These are phyloP conservation scores for Tauraco hartlaubi DNA, from an alignment of 2,797 vertebrate genomes.

Conservation along the genomic window DNA sequence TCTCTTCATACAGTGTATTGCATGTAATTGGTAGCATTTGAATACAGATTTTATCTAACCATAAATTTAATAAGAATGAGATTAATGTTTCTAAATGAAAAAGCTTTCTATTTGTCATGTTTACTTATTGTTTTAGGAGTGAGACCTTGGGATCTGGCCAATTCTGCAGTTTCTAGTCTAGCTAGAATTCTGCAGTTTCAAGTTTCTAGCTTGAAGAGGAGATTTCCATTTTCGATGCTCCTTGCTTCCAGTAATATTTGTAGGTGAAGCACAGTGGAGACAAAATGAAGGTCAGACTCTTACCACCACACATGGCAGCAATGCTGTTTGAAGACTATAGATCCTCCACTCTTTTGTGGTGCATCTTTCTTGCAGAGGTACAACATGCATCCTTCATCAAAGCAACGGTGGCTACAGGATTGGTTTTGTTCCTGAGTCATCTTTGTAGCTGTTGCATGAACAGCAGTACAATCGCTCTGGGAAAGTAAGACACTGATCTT, in stretches of 20 bases:
- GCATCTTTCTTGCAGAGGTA: not conserved
- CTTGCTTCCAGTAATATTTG: not conserved
- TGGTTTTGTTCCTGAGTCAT: not conserved
- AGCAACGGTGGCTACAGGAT: fast-evolving
- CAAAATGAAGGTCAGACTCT: not conserved
- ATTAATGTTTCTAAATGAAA: constrained; percentile 46
- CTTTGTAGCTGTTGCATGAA: not conserved
- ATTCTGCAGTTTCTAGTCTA: not conserved
- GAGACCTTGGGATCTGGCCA: constrained; percentile 3
- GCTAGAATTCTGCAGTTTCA: not conserved
- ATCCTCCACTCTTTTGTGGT: not conserved
- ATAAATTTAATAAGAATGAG: constrained; percentile 25
- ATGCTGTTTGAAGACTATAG: not conserved
- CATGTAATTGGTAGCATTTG: not conserved
- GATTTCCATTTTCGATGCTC: not conserved
- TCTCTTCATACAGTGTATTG: not conserved
- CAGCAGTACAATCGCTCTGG: not conserved
- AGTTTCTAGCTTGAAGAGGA: not conserved
- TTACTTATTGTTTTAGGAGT: constrained; percentile 23
- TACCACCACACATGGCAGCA: not conserved
- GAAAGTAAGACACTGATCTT: not conserved
- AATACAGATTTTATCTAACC: constrained; percentile 39
- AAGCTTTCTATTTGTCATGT: constrained; percentile 7
- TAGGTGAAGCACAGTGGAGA: not conserved
- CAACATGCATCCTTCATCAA: not conserved